Evolutionary conservation across 1,140 invertebrate species (phyloP), one percentile per base, ranked within the genome.

Genomic region (Subanguina moxae): DNA sequence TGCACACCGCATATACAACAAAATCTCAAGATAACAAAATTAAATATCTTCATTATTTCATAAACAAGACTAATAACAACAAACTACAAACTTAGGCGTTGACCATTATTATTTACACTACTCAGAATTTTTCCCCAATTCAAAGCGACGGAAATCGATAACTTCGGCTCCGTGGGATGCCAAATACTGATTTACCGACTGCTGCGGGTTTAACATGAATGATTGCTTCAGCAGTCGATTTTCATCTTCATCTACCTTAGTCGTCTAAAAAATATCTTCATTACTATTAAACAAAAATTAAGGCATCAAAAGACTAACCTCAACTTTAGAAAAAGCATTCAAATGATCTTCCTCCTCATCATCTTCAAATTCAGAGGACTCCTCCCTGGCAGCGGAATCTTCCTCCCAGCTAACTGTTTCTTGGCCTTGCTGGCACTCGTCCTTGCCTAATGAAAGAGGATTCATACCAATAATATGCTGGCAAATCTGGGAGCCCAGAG

Each of bases 401-500:
- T 8, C 64, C 1, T 65, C 64, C 0, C 9, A 25, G 11, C 17
- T 65, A 43, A 23, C 43, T 52, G 21, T 48, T 19, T 52, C 48
- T 52, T 25, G 48, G 48, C 23, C 23, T 52, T 52, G 48, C 15
- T 25, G 23, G 17, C n/a, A 3, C 15, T 21, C 17, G 17, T 13
- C 25, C 25, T 70, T 46, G 45, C 74, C 78, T n/a, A 82, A 75
- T 21, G 65, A 27, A 67, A 76, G 68, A 11, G 80, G 73, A 25
- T 56, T 43, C 78, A 82, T 80, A 64, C 78, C 78, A 52, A 80
- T 80, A 58, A 80, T 82, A 62, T 80, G 78, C 38, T 82, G 80
- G 42, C 78, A 82, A 25, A 82, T 67, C 42, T 81, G 80, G 21
- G 62, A 32, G 21, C 66, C 80, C 8, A 80, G 58, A 59, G 72